Evolutionary conservation across 2,888 invertebrate species (phyloP).

Genomic region (Napeogenes sylphis): DNA sequence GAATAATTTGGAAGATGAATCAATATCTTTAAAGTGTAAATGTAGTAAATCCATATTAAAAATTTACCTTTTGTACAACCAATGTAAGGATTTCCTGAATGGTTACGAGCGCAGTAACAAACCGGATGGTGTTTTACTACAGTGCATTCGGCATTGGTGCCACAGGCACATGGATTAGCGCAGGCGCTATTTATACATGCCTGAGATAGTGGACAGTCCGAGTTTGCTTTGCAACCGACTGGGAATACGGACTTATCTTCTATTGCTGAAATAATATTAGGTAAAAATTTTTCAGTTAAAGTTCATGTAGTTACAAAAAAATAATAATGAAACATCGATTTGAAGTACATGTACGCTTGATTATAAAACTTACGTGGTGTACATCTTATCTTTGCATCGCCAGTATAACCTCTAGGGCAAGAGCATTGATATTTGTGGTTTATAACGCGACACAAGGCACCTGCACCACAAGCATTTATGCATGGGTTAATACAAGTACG

Average conservation of each 20-base stretch:
- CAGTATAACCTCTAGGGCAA: slow-evolving; percentile 87
- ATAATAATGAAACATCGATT: neutral
- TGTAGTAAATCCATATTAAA: no score
- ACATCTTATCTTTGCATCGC: slow-evolving; percentile 84
- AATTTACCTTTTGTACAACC: slow-evolving; percentile 28
- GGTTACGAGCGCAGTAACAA: slow-evolving; percentile 89
- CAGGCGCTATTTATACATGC: slow-evolving; percentile 90
- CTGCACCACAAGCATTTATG: slow-evolving; percentile 84
- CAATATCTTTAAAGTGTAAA: no score
- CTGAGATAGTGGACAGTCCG: slow-evolving; percentile 88
- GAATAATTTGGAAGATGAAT: neutral
- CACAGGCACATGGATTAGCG: slow-evolving; percentile 91
- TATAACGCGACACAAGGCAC: slow-evolving; percentile 89
- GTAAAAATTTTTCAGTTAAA: neutral
- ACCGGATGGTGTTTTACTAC: slow-evolving; percentile 91
- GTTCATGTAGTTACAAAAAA: neutral
- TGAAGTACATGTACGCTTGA: neutral
- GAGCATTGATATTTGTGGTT: slow-evolving; percentile 86
- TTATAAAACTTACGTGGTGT: slow-evolving; percentile 83
- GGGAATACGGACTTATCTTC: slow-evolving; percentile 72
- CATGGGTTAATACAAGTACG: slow-evolving; percentile 89
- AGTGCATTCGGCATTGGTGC: slow-evolving; percentile 87
- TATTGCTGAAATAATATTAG: slow-evolving; percentile 65
- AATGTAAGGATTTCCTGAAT: slow-evolving; percentile 84
- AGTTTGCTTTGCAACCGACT: slow-evolving; percentile 85